A percentile compares a stretch with the other conserved stretches of the same genome.
Conservation (phyloP, 2,888 invertebrate genomes). For the Hemistola chrysoprasaria region DNA sequence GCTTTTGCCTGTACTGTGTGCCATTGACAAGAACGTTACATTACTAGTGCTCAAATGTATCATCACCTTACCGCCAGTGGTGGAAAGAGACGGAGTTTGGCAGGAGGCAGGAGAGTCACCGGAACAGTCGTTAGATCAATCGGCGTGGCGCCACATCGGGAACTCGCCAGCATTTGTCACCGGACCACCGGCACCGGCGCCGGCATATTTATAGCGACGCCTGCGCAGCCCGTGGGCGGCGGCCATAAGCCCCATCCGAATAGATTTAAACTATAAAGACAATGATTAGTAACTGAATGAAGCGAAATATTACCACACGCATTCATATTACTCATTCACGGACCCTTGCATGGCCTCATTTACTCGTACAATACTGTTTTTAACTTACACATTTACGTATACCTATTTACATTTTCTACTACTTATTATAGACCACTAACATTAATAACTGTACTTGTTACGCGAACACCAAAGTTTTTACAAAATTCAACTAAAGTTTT, state of each 20-base stretch:
- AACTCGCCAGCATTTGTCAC: conserved; percentile 76
- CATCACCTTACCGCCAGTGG: no score
- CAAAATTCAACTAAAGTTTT: conserved; percentile 21
- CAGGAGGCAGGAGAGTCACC: conserved; percentile 43
- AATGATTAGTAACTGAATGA: conserved; percentile 41
- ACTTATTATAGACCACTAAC: conserved; percentile 17
- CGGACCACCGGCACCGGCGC: conserved; percentile 78
- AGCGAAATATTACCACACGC: conserved; percentile 35
- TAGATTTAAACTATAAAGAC: conserved; percentile 42
- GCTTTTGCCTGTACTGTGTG: no score
- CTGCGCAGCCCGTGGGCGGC: conserved; percentile 69
- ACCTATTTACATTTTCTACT: conserved; percentile 54
- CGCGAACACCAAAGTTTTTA: conserved; percentile 20
- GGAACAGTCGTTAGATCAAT: conserved; percentile 71
- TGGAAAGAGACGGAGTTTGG: conserved; percentile 39
- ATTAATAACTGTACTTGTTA: conserved; percentile 18
- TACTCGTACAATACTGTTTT: conserved; percentile 35
- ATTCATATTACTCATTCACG: conserved; percentile 32
- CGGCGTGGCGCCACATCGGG: conserved; percentile 67
- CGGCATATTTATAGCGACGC: conserved; percentile 78
- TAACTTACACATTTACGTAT: no score
- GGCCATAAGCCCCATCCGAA: conserved; percentile 48
- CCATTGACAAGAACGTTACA: no score
- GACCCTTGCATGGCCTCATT: conserved; percentile 55
- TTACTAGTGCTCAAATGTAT: no score